phyloP scores from a whole-genome alignment of 2,113 vertebrate species.

The Cavia aperea region DNA sequence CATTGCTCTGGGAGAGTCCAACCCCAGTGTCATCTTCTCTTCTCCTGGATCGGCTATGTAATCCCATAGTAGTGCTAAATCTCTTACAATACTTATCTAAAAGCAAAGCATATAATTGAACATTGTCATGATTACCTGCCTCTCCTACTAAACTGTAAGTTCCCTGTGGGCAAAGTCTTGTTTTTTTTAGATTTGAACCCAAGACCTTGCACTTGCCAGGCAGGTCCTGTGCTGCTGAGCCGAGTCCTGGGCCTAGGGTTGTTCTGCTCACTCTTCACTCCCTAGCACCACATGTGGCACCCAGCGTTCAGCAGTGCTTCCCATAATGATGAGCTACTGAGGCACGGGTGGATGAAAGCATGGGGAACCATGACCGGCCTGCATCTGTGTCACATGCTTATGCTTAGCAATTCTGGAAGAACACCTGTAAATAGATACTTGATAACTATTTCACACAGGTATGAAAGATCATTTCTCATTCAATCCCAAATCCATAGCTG shows the following conservation, averaged over 20 bases:
- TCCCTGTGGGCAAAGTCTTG: neutral
- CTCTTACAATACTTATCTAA: neutral
- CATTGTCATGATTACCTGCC: neutral
- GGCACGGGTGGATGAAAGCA: neutral
- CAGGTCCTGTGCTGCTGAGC: too few relatives aligned
- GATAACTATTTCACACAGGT: neutral
- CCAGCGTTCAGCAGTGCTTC: neutral
- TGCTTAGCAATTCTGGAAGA: neutral
- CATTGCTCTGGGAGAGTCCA: neutral
- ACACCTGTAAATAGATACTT: neutral
- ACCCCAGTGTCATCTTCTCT: neutral
- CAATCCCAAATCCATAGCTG: neutral
- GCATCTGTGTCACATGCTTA: neutral
- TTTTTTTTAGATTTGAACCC: too few relatives aligned
- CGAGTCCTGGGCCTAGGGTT: neutral
- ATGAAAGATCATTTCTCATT: neutral
- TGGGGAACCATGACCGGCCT: neutral
- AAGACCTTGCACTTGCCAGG: too few relatives aligned
- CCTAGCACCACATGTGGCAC: neutral
- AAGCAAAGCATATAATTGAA: neutral
- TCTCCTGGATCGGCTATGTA: neutral
- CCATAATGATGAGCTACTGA: neutral
- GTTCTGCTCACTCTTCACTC: neutral
- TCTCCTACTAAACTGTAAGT: neutral
- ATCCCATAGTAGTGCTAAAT: neutral